phyloP scores from a whole-genome alignment of 2,797 vertebrate genomes.

The Lophotriccus pileatus region DNA sequence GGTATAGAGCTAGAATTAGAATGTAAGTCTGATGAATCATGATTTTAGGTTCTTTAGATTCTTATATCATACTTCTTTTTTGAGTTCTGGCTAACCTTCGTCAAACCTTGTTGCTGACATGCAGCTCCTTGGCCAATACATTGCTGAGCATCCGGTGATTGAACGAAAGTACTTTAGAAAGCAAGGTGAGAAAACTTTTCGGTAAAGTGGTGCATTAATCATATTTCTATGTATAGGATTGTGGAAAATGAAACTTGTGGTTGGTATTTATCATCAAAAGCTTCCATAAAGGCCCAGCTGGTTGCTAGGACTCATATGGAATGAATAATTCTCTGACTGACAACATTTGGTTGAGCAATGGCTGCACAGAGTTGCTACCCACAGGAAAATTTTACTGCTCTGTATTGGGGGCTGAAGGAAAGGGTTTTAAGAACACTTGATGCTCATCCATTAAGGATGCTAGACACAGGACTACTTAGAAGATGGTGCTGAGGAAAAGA shows the following conservation, averaged over 20 bases:
- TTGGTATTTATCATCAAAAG: background rate
- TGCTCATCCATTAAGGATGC: background rate
- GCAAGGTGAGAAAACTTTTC: background rate
- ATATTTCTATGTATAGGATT: background rate
- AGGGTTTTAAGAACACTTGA: background rate
- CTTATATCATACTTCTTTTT: background rate
- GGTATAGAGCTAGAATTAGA: background rate
- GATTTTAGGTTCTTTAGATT: background rate
- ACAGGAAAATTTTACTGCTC: background rate
- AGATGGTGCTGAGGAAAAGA: background rate
- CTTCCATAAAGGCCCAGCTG: background rate
- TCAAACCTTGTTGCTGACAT: background rate
- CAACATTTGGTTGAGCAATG: background rate
- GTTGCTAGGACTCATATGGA: background rate
- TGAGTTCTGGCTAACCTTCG: background rate
- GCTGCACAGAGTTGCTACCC: background rate
- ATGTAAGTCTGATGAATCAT: background rate
- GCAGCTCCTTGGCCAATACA: background rate
- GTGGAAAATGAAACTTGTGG: background rate
- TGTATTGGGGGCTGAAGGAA: background rate
- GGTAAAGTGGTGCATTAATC: background rate
- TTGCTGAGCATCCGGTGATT: background rate
- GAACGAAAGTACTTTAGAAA: background rate
- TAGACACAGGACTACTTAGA: background rate
- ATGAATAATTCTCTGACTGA: background rate